Evolutionary conservation across 2,113 vertebrate genomes (phyloP), one percentile per base, ranked within the genome.

Genomic region (Paraplagusia blochii): DNA sequence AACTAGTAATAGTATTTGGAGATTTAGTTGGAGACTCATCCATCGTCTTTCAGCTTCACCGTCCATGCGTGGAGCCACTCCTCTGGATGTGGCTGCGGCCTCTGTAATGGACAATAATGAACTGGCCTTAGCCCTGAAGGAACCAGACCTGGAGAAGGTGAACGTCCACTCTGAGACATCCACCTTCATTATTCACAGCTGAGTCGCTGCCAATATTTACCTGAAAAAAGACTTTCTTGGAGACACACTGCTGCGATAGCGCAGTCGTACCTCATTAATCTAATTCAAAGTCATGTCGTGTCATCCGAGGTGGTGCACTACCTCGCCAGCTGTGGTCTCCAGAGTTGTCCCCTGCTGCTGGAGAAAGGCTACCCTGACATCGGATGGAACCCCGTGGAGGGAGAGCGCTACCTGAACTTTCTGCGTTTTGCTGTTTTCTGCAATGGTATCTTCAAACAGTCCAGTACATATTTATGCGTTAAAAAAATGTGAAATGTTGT

Each of bases 81-180:
- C 96, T 11, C 87, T 98, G 72, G 96, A 98, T 19, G 96, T 98
- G 74, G 95, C 94, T 0, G 95, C 96, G 11, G 96, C 96, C 0
- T 98, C 96, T 0, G 95, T 97, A 40, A 98, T 98, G 95, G 96
- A 98, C 83, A 98, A 98, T 74, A 96, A 98, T 11, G 95, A 98
- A 74, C 89, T 98, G 55, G 96, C 95, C 4, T 75, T 98, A 48
- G 90, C 94, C 7, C 85, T 98, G 38, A 92, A 90, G 36, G 95
- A 98, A 62, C 89, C 91, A 1, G 93, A 97, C 72, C 77, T 98
- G 45, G 92, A 96, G 72, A 98, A 96, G 91, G 96, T 84, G 15
- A 64, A 34, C 49, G 22, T 1, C 33, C 40, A 33, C 18, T 52
- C 6, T 51, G 2, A 33, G 9, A 39, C n/a, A 5, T 29, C 12